phyloP scores from a whole-genome alignment of 1,140 invertebrate species.

The Conus ventricosus region DNA sequence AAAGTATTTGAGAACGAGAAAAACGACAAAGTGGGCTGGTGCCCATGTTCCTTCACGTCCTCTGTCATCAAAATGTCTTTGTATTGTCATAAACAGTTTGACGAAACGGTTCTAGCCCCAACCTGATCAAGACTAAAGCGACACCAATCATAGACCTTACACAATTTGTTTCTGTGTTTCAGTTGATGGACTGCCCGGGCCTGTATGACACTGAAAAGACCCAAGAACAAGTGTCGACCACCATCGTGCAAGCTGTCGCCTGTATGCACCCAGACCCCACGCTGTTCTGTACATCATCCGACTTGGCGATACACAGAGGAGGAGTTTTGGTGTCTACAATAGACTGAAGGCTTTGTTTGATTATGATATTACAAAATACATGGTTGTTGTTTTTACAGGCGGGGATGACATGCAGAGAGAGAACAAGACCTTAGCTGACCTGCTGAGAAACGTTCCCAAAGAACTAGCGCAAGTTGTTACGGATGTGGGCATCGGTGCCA shows the following conservation, averaged over 20 bases:
- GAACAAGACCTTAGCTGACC: background rate
- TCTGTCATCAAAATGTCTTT: no score
- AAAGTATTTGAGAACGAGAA: no score
- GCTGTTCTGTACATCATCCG: constrained; percentile 37
- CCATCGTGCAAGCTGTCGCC: constrained; percentile 39
- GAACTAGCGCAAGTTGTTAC: constrained; percentile 1
- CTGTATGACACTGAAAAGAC: constrained; percentile 38
- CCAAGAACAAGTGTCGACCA: constrained; percentile 26
- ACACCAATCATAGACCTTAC: no score
- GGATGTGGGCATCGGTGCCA: constrained; percentile 16
- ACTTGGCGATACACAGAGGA: constrained; percentile 37
- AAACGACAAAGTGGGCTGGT: no score
- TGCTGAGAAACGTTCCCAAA: background rate
- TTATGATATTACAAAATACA: constrained; percentile 31
- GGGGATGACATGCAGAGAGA: constrained; percentile 28
- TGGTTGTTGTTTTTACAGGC: constrained; percentile 39
- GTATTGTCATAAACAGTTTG: no score
- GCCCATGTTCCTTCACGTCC: no score
- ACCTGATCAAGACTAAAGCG: no score
- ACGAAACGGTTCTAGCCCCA: no score
- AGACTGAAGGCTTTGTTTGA: constrained; percentile 38
- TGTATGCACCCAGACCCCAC: constrained; percentile 44
- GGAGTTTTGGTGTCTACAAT: constrained; percentile 28
- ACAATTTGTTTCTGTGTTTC: background rate
- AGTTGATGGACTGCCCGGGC: constrained; percentile 45